phyloP scores from a whole-genome alignment of 2,888 invertebrate species.

The Caenorhabditis virilis region DNA sequence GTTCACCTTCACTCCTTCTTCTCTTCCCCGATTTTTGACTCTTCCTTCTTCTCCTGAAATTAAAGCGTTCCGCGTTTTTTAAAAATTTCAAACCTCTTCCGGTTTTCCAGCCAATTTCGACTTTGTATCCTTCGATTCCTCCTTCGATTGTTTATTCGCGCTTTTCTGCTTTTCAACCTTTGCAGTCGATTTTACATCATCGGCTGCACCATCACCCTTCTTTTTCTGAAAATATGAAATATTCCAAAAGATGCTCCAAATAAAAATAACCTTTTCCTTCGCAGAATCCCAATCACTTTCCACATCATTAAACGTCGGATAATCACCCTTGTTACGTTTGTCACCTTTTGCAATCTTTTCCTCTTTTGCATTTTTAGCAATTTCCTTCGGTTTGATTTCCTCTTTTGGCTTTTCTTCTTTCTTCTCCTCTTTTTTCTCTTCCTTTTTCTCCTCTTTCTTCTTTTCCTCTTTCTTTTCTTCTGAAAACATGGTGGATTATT shows the following conservation, averaged over 20 bases:
- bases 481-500: too few relatives aligned
- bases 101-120: not conserved
- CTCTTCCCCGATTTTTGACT: slow-evolving; percentile 5
- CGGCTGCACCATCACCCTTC: not conserved
- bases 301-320: slow-evolving; percentile 15
- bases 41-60: slow-evolving; percentile 4
- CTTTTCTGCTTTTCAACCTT: not conserved
- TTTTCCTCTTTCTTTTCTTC: slow-evolving; percentile 3
- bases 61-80: too few relatives aligned
- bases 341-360: slow-evolving; percentile 7
- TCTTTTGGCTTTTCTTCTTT: slow-evolving; percentile 1
- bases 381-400: slow-evolving; percentile 11
- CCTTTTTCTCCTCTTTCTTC: not conserved
- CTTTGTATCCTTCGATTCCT: not conserved
- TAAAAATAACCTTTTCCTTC: slow-evolving; percentile 4
- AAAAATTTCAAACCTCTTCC: too few relatives aligned
- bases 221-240: not conserved
- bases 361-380: slow-evolving; percentile 7
- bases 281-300: slow-evolving; percentile 14
- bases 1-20: too few relatives aligned
- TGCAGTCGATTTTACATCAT: not conserved
- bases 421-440: not conserved
- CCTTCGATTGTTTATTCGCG: not conserved
- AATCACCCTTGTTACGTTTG: slow-evolving; percentile 12
- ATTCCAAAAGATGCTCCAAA: not conserved